Conservation (phyloP, 2,797 vertebrate species). For the Helicolenus hilgendorfi region DNA sequence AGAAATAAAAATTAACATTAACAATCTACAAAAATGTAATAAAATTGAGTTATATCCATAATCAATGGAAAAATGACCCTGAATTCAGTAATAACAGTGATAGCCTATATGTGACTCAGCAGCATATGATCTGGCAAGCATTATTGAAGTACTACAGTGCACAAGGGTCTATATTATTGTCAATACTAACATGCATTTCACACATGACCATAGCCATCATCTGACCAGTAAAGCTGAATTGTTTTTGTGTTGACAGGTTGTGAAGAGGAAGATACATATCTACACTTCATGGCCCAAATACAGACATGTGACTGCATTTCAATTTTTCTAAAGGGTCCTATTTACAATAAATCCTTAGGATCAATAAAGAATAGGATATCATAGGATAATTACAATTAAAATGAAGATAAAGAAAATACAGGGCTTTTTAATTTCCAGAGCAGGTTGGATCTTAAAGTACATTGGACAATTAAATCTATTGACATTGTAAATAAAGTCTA, state of each 20-base stretch:
- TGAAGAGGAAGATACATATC: neutral
- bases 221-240: neutral
- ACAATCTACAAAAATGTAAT: neutral
- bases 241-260: neutral
- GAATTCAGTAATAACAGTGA: neutral
- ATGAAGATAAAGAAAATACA: neutral
- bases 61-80: neutral
- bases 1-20: neutral
- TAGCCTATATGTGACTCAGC: neutral
- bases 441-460: neutral
- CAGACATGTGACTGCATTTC: neutral
- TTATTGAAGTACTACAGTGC: neutral
- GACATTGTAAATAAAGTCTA: neutral
- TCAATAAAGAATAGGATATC: neutral
- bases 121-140: conserved; percentile 5
- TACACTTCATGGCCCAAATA: neutral
- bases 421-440: neutral
- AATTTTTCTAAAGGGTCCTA: neutral
- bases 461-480: neutral
- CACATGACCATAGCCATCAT: neutral
- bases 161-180: neutral
- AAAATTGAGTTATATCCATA: neutral
- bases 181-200: conserved; percentile 8
- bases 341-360: conserved; percentile 11
- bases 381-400: neutral